Base-by-base conservation (phyloP, 2,888 invertebrate species). In the Eurois occulta region DNA sequence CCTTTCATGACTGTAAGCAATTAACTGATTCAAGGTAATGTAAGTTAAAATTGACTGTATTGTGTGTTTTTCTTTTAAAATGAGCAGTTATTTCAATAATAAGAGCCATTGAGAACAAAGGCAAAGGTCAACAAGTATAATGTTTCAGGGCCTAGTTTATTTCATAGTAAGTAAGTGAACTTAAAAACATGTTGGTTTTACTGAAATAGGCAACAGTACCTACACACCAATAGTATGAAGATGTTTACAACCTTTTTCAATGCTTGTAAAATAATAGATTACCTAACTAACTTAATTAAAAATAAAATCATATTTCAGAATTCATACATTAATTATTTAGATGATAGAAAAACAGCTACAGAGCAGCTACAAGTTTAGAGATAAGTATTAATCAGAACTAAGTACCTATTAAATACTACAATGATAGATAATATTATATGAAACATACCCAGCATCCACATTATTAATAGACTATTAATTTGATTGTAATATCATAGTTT, bases 11-110 rank as follows among this genome's bases (percentile, higher is more conserved):
- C 38, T 64, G 13, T 66, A 75, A 35, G 52, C 48, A 75, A 81
- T 67, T 58, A 67, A 66, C 65, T 46, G 13, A 38, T 81, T 84
- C 75, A 78, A 70, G 81, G 72, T 72, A 58, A 43, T 72, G n/a
- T 43, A 58, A 28, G 28, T 35, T 71, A 55, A 46, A 41, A 28
- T 18, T 70, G 43, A 58, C 21, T 78, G 60, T 28, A 18, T 79
- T 76, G 38, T 35, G 28, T 32, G 32, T 48, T 21, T 62, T 68
- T 72, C 16, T 68, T 48, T 62, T 70, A 18, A 71, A 73, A 35
- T 62, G 28, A 70, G 43, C 13, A 16, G 11, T 13, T n/a, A 68
- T 18, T 32, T 18, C 60, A 32, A 48, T 41, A n/a, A 13, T 35
- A 35, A 5, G 6, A 24, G 46, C 24, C 41, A 58, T 32, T 71